Conservation (phyloP, 2,113 vertebrate genomes). For the Sclerurus mexicanus region DNA sequence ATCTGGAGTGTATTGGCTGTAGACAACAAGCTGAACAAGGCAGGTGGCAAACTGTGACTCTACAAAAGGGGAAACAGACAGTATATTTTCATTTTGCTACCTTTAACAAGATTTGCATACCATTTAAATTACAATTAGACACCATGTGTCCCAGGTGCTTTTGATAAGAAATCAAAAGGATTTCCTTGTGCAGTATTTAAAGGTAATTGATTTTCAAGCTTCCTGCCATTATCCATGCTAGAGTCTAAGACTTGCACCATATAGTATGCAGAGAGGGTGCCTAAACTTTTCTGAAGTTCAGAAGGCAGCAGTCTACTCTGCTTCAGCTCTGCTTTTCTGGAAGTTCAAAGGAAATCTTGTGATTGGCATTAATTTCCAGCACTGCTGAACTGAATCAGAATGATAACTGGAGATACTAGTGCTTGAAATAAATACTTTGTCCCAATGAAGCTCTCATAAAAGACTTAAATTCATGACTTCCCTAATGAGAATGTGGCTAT, state of each 20-base stretch:
- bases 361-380: conserved; percentile 34
- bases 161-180: conserved; percentile 16
- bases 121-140: neutral
- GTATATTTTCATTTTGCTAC: neutral
- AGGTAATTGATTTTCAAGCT: conserved; percentile 50
- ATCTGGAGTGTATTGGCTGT: fast-evolving
- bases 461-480: neutral
- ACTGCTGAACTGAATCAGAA: conserved; percentile 1
- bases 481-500: neutral
- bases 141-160: neutral
- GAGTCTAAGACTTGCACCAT: neutral
- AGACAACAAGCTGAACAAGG: neutral
- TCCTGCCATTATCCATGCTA: neutral
- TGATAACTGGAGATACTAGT: neutral
- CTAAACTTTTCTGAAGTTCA: neutral
- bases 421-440: conserved; percentile 18
- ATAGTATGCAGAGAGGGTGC: neutral
- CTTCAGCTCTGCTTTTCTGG: neutral
- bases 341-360: conserved; percentile 38
- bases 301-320: neutral
- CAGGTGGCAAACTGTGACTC: neutral
- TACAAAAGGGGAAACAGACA: neutral
- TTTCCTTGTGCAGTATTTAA: conserved; percentile 11
- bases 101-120: neutral
- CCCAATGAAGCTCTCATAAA: conserved; percentile 11